Evolutionary conservation across 1,140 invertebrate species (phyloP), one percentile per base, ranked within the genome.

Genomic region (Uloborus diversus): DNA sequence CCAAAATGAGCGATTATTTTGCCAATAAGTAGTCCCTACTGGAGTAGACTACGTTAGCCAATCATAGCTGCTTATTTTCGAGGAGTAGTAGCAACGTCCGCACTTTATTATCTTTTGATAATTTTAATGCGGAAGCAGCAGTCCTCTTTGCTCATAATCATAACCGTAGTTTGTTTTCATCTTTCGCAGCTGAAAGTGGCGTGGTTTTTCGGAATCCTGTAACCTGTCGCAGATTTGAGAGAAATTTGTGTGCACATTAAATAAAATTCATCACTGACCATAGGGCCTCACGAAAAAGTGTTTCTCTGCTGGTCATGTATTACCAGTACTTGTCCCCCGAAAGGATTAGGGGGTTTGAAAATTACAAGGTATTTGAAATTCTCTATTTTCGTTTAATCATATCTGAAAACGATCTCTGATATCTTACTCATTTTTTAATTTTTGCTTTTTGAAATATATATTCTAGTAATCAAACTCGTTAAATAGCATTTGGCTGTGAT

Each of bases 311-410:
- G 17, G 33, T 20, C 25, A 73, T 73, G 69, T 73, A 80, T 80
- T 80, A 81, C 33, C 64, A 86, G 61, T 96, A 96, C 86, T 88
- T 97, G 66, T 90, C 89, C 42, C 88, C 90, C 71, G 92, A 94
- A 82, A 93, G 96, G 85, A 90, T 97, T 51, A 89, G 91, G 84
- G 95, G 95, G 56, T 96, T 97, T 87, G 94, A 96, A 87, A 93
- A 93, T 88, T 97, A 97, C 85, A 96, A 96, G 91, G 95, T 96
- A 89, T 81, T 14, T n/a, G n/a, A n/a, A n/a, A n/a, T n/a, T n/a
- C n/a, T n/a, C n/a, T n/a, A n/a, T 14, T 28, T 61, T 61, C 11
- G 17, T 42, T 13, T 9, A 17, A 42, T 42, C 37, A 13, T 42
- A 7, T 42, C 17, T 42, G 17, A 13, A 9, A 13, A 17, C 17